Percentiles rank a stretch among this genome's conserved stretches.
Conservation (phyloP, 2,797 vertebrate species). For the Myotis myotis region DNA sequence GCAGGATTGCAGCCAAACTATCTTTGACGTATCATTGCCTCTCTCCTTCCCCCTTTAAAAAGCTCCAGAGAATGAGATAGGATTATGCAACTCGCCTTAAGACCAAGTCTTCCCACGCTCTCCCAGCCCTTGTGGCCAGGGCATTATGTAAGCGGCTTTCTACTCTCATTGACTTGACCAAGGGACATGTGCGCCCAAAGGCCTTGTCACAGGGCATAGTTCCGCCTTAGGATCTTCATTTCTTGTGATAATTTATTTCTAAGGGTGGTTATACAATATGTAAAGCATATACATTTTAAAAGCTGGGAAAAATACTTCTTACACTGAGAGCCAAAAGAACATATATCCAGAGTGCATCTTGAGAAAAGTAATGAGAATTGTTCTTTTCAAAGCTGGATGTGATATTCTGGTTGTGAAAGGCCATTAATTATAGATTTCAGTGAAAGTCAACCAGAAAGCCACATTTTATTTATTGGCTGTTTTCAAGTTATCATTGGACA, state of each 20-base stretch:
- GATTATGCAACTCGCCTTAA: neutral
- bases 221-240: neutral
- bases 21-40: neutral
- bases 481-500: slow-evolving; percentile 51
- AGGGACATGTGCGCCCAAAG: neutral
- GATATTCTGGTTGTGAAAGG: neutral
- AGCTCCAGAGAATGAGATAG: slow-evolving; percentile 9
- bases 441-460: slow-evolving; percentile 21
- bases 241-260: neutral
- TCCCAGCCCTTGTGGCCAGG: neutral
- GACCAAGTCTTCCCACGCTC: neutral
- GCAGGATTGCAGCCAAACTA: neutral
- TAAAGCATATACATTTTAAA: neutral
- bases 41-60: neutral
- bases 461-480: slow-evolving; percentile 21
- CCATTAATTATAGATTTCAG: slow-evolving; percentile 57
- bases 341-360: neutral
- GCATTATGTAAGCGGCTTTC: neutral
- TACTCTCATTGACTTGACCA: neutral
- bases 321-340: neutral
- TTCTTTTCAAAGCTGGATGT: slow-evolving; percentile 46
- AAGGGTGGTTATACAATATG: neutral
- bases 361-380: neutral
- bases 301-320: neutral
- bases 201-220: neutral